A percentile compares a stretch with the other conserved stretches of the same genome.
Evolutionary conservation across 64 coral and sea anemone species (phyloP).

Genomic region (Platygyra sinensis): DNA sequence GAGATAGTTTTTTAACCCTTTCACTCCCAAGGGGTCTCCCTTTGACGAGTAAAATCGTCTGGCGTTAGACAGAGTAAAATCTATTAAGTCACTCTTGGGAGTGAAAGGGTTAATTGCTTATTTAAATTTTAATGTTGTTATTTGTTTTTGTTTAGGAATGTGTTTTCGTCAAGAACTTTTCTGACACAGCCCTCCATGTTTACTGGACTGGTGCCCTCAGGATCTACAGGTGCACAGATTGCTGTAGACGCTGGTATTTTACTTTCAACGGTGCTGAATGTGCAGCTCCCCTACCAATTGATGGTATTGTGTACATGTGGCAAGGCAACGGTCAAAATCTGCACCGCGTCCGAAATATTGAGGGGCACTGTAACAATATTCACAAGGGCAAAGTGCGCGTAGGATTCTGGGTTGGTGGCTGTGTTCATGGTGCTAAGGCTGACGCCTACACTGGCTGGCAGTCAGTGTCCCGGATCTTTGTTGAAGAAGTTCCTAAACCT

Average conservation of each 20-base stretch:
- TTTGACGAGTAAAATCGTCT: too few relatives aligned
- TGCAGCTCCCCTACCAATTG: background rate
- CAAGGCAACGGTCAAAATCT: background rate
- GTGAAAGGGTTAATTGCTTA: too few relatives aligned
- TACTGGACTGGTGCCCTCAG: background rate
- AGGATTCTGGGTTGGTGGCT: constrained; percentile 37
- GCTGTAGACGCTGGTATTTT: constrained; percentile 1
- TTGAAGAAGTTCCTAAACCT: constrained; percentile 15
- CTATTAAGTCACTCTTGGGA: too few relatives aligned
- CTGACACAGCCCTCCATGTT: background rate
- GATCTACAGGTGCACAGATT: background rate
- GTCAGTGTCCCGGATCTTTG: constrained; percentile 25
- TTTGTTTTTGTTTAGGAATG: background rate
- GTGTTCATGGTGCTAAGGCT: background rate
- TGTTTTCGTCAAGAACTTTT: background rate
- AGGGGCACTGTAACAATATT: background rate
- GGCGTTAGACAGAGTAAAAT: too few relatives aligned
- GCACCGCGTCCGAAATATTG: background rate
- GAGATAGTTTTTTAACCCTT: too few relatives aligned
- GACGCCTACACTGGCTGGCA: constrained; percentile 14
- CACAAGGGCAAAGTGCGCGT: too few relatives aligned
- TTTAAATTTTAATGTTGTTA: too few relatives aligned
- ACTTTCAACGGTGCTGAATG: background rate
- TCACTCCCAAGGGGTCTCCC: too few relatives aligned
- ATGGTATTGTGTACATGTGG: background rate